Evolutionary conservation across 2,888 invertebrate species (phyloP).

Genomic region (Lochmaea crataegi): DNA sequence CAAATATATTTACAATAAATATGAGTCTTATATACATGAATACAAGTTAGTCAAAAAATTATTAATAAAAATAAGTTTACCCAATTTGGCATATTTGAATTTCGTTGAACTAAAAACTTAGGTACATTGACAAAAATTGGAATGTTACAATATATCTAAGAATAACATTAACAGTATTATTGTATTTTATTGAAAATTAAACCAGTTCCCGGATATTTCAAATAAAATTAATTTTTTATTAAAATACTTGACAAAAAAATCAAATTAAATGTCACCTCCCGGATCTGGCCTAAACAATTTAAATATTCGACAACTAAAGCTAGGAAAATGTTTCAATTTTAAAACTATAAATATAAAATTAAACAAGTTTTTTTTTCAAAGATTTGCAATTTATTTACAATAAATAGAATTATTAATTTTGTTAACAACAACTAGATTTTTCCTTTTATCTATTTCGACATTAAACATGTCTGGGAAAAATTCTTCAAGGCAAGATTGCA

Average conservation of each 20-base stretch:
- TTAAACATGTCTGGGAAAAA: constrained; percentile 34
- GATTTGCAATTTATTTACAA: constrained; percentile 42
- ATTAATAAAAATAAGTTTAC: constrained; percentile 44
- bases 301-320: constrained; percentile 1
- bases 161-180: constrained; percentile 39
- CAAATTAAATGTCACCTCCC: not conserved
- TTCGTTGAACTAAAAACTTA: constrained; percentile 44
- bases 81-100: constrained; percentile 41
- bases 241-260: not conserved
- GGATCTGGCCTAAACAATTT: not conserved
- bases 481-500: constrained; percentile 55
- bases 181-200: constrained; percentile 29
- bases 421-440: constrained; percentile 40
- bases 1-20: constrained; percentile 59
- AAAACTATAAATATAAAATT: constrained; percentile 34
- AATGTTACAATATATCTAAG: constrained; percentile 47
- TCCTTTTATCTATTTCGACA: constrained; percentile 28
- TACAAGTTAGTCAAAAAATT: constrained; percentile 49
- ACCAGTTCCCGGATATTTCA: constrained; percentile 8
- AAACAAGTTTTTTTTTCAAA: constrained; percentile 28
- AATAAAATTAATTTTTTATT: not conserved
- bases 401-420: constrained; percentile 41
- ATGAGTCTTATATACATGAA: constrained; percentile 56
- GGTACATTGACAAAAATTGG: constrained; percentile 42
- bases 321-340: constrained; percentile 31